Base-by-base conservation (phyloP, 2,888 invertebrate species). In the Ophion costatus region DNA sequence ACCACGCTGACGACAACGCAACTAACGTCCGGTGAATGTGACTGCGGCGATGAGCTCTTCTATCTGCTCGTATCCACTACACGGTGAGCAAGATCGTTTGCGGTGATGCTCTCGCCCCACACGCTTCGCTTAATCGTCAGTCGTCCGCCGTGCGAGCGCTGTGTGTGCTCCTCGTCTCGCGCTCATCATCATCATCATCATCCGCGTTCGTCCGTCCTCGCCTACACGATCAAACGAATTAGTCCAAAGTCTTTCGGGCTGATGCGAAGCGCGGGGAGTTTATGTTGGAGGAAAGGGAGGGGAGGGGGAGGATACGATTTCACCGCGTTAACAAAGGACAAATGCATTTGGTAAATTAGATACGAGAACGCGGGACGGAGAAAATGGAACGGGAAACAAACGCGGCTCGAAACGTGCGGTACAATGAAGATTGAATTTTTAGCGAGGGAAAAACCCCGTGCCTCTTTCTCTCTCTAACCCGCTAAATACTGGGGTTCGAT, bases 321-420 rank as follows among this genome's bases (percentile, higher is more conserved):
- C 59, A 66, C 22, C 71, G 63, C 71, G 73, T 67, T 79, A 83
- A 78, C 83, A 85, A 85, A 87, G 86, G 84, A 80, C 86, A 87
- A 87, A 85, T 85, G 80, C 57, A 83, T 87, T 83, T 83, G 80
- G 67, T 81, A 81, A 86, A 87, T 87, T 86, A 81, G 22, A 42
- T 38, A 77, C 33, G 67, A 57, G 64, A 71, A 82, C 45, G 61
- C 7, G 61, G 66, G 29, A 59, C 17, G 22, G 66, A 67, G 63
- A 78, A 83, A 69, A 61, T 51, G 64, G 63, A n/a, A 80, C 56
- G 20, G 14, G 64, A 80, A 80, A 33, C 14, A 22, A 51, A 69
- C 45, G 51, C 57, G 63, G 64, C 38, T 67, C 29, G 17, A 51
- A 51, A 14, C 4, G 51, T 51, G 51, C 14, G 14, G 51, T 51